Percentiles rank a stretch among this genome's conserved stretches.
Conservation (phyloP, 2,888 invertebrate species). For the Reticulitermes lucifugus region DNA sequence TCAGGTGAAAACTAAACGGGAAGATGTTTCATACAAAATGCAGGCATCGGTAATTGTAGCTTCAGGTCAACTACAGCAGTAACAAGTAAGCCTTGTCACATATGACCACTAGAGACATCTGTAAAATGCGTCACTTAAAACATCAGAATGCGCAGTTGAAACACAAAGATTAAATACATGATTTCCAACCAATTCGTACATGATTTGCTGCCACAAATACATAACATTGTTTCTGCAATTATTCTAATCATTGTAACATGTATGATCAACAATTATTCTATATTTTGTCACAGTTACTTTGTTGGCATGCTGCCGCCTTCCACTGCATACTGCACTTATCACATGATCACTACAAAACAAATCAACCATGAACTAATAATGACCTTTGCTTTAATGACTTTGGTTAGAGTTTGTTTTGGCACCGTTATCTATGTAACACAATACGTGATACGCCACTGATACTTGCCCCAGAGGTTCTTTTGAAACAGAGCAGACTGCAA, state of each 20-base stretch:
- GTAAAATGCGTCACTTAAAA: too few relatives aligned
- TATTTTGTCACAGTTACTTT: background rate
- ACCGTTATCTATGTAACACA: constrained; percentile 18
- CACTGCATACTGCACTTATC: background rate
- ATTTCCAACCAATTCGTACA: too few relatives aligned
- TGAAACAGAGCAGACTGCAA: background rate
- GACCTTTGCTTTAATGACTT: background rate
- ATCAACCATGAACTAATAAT: background rate
- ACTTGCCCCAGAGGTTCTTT: background rate
- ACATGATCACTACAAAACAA: background rate
- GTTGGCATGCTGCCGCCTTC: background rate
- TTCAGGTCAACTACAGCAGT: too few relatives aligned
- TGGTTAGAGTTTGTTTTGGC: constrained; percentile 21
- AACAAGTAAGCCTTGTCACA: too few relatives aligned
- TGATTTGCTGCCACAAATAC: too few relatives aligned
- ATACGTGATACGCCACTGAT: background rate
- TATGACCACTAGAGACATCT: too few relatives aligned
- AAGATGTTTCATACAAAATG: too few relatives aligned
- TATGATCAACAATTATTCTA: background rate
- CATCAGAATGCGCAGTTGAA: too few relatives aligned
- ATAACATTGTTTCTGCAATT: too few relatives aligned
- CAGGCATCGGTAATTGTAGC: too few relatives aligned
- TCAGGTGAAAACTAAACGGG: too few relatives aligned
- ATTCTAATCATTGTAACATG: background rate
- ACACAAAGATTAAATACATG: too few relatives aligned